A percentile compares a stretch with the other conserved stretches of the same genome.
Conservation (phyloP, 2,888 invertebrate genomes). For the Caenorhabditis sinica region DNA sequence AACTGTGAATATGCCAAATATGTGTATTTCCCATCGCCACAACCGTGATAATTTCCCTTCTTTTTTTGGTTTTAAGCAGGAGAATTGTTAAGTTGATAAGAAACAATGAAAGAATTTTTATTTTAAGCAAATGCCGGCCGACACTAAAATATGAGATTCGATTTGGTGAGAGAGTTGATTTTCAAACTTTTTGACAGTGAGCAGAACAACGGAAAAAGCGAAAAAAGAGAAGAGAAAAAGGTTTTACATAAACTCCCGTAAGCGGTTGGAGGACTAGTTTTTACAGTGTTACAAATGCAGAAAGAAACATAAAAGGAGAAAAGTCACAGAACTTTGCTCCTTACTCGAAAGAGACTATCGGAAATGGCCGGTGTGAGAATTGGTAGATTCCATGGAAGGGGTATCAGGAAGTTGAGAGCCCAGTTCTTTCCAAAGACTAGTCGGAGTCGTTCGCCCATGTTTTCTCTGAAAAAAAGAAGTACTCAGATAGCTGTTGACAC, state of each 20-base stretch:
- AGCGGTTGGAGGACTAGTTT: constrained; percentile 42
- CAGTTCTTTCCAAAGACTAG: constrained; percentile 82
- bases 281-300: neutral
- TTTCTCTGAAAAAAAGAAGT: constrained; percentile 63
- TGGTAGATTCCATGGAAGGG: constrained; percentile 73
- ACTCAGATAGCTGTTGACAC: neutral
- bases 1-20: constrained; percentile 35
- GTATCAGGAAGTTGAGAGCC: constrained; percentile 81
- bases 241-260: constrained; percentile 45
- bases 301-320: neutral
- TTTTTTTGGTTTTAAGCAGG: neutral
- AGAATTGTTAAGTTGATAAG: constrained; percentile 30
- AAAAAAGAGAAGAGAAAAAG: constrained; percentile 11
- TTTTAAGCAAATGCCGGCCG: constrained; percentile 28
- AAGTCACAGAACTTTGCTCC: constrained; percentile 71
- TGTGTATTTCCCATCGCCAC: constrained; percentile 14
- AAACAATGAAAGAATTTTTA: constrained; percentile 38
- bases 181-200: constrained; percentile 20
- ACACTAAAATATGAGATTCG: constrained; percentile 44
- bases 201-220: neutral
- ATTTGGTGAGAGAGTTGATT: constrained; percentile 14
- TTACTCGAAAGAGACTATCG: constrained; percentile 74
- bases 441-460: constrained; percentile 78
- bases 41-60: constrained; percentile 15
- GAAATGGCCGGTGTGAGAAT: constrained; percentile 75